These are phyloP conservation scores for Lipophrys pholis DNA, from an alignment of 2,113 vertebrate species.

Conservation along the genomic window DNA sequence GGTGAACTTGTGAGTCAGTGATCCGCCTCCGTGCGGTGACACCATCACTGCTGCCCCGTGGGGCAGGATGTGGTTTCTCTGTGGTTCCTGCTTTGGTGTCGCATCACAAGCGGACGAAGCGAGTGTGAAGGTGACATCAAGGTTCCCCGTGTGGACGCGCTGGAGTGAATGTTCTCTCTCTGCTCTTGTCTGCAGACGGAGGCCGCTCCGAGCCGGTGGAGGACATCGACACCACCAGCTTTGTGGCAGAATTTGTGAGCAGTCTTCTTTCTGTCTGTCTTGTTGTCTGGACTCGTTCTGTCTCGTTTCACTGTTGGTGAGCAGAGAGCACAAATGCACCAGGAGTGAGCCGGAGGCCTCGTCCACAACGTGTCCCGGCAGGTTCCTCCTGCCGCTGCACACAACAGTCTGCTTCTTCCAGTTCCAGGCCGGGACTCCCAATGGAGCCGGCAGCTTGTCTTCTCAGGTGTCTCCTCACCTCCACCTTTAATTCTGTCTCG, in stretches of 20 bases:
- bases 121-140: background rate
- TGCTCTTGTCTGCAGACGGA: conserved; percentile 77
- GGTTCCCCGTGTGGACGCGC: background rate
- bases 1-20: no score
- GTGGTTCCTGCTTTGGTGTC: background rate
- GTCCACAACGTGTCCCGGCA: conserved; percentile 33
- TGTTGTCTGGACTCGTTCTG: conserved; percentile 15
- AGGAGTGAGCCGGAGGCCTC: background rate
- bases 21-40: no score
- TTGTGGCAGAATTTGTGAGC: conserved; percentile 88
- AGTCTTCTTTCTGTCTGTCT: conserved; percentile 4
- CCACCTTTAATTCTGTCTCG: conserved; percentile 23
- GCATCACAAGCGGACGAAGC: conserved; percentile 1
- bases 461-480: no score
- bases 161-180: background rate
- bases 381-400: conserved; percentile 10
- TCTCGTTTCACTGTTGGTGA: conserved; percentile 30
- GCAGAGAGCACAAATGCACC: conserved; percentile 30
- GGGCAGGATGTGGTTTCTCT: conserved; percentile 26
- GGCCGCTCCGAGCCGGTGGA: conserved; percentile 91
- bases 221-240: conserved; percentile 94
- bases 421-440: no score
- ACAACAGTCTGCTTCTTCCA: no score
- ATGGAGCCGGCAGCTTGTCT: no score
- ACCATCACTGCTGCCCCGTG: no score